Base-by-base conservation (phyloP, 2,888 invertebrate genomes). In the Pycnomerus fuliginosus region DNA sequence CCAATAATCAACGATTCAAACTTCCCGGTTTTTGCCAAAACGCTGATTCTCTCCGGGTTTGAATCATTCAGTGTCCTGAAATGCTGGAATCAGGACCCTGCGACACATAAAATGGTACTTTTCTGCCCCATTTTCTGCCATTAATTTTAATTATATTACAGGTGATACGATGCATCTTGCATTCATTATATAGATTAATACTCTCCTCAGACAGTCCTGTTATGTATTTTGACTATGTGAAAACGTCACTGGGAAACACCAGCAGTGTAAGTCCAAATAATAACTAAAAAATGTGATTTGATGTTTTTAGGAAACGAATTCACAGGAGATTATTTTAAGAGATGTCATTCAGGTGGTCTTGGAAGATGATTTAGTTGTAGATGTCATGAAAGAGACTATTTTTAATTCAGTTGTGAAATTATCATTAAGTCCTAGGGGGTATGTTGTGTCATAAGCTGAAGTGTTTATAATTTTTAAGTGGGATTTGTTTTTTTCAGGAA, bases 161-260 rank as follows among this genome's bases (percentile, higher is more conserved):
- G 60, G 47, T 53, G 16, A 50, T 61, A 8, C 52, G 44, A 40
- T 62, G 62, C 44, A 39, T 61, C 38, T 62, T 61, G 61, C 51
- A 42, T 15, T 52, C 57, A n/a, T n/a, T n/a, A n/a, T n/a, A n/a
- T n/a, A n/a, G n/a, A n/a, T n/a, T n/a, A n/a, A n/a, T n/a, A n/a
- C n/a, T n/a, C n/a, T n/a, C n/a, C n/a, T n/a, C n/a, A n/a, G n/a
- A n/a, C n/a, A n/a, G n/a, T n/a, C n/a, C n/a, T n/a, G n/a, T n/a
- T n/a, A n/a, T n/a, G n/a, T n/a, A n/a, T n/a, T n/a, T n/a, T n/a
- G n/a, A n/a, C n/a, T n/a, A n/a, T n/a, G n/a, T n/a, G n/a, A n/a
- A n/a, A n/a, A n/a, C n/a, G n/a, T n/a, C n/a, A n/a, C n/a, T n/a
- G n/a, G n/a, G n/a, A n/a, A n/a, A n/a, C n/a, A n/a, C n/a, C n/a